Evolutionary conservation across 2,113 vertebrate genomes (phyloP).

Genomic region (Diadophis punctatus): DNA sequence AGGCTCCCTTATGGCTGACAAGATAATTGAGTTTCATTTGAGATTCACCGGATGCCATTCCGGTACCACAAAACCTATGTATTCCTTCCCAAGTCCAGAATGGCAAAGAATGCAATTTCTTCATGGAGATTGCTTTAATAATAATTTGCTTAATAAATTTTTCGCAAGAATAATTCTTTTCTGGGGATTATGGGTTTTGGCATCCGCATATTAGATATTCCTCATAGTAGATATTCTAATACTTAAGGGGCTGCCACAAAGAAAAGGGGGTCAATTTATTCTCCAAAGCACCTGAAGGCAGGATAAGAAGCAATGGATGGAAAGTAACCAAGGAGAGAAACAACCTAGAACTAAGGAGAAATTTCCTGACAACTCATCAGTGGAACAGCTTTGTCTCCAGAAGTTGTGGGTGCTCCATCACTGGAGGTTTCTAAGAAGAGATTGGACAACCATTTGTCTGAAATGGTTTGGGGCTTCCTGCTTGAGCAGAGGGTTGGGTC

Average conservation of each 20-base stretch:
- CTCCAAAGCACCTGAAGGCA: neutral
- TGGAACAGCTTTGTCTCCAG: neutral
- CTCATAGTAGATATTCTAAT: neutral
- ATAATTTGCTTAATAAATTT: neutral
- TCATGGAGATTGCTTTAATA: neutral
- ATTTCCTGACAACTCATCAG: neutral
- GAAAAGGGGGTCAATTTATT: neutral
- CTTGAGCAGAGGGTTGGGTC: neutral
- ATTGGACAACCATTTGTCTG: neutral
- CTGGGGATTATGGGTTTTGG: neutral
- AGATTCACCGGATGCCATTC: neutral
- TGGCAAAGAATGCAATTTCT: neutral
- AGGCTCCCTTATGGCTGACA: neutral
- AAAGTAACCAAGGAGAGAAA: neutral
- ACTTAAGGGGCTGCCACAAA: neutral
- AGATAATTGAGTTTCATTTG: neutral
- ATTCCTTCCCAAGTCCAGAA: neutral
- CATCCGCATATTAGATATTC: neutral
- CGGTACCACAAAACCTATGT: neutral
- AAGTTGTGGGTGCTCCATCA: neutral
- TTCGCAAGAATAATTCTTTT: neutral
- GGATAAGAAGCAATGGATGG: neutral
- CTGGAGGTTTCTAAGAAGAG: neutral
- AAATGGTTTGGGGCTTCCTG: neutral
- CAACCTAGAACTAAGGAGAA: neutral